A percentile compares a stretch with the other conserved stretches of the same genome.
Evolutionary conservation across 2,888 invertebrate species (phyloP).

Genomic region (Pyrocoelia pectoralis): DNA sequence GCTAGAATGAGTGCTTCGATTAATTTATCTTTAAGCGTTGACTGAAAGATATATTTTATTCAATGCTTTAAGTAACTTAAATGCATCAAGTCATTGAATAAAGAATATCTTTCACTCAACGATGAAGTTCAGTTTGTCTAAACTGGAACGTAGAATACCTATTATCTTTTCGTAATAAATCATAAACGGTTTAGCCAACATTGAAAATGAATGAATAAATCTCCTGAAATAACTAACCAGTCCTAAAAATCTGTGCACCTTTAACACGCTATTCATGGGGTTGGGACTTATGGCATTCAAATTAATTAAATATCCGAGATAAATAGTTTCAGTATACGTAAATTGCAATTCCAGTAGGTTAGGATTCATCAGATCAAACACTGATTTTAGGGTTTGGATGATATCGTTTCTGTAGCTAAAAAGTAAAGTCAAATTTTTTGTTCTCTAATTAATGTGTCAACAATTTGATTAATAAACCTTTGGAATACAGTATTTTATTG

Average conservation of each 20-base stretch:
- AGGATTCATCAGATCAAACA: neutral
- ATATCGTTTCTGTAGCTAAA: conserved; percentile 25
- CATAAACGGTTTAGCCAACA: conserved; percentile 39
- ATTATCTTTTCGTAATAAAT: conserved; percentile 36
- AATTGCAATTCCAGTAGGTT: conserved; percentile 21
- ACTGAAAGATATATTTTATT: too few relatives aligned
- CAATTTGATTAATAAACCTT: conserved; percentile 10
- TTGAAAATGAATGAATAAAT: conserved; percentile 43
- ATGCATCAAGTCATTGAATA: too few relatives aligned
- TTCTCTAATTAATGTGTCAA: neutral
- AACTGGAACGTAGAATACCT: conserved; percentile 38
- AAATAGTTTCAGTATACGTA: conserved; percentile 43
- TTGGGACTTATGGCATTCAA: conserved; percentile 28
- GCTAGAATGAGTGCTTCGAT: conserved; percentile 42
- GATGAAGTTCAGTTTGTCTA: conserved; percentile 10
- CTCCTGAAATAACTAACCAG: conserved; percentile 45
- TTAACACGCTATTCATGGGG: conserved; percentile 2
- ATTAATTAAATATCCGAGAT: conserved; percentile 48
- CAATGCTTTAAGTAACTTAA: too few relatives aligned
- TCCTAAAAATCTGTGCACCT: conserved; percentile 38
- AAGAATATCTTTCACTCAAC: too few relatives aligned
- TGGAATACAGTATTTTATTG: too few relatives aligned
- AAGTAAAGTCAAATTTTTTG: conserved; percentile 24
- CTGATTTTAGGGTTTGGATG: conserved; percentile 9
- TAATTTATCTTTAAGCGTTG: conserved; percentile 11